phyloP scores from a whole-genome alignment of 2,113 vertebrate species.

The Saimiri boliviensis region DNA sequence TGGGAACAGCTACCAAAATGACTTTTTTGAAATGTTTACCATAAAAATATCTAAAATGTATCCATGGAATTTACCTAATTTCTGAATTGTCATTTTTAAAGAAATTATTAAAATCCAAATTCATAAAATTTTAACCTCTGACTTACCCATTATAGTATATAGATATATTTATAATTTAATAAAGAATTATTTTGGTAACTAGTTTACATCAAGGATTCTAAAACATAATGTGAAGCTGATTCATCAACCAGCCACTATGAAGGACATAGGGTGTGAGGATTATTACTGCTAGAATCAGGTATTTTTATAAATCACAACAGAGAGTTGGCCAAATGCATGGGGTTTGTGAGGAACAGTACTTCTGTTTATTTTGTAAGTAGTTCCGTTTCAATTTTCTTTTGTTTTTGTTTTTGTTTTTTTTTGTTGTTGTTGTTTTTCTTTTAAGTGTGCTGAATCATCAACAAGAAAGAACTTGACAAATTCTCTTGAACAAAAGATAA shows the following conservation, averaged over 20 bases:
- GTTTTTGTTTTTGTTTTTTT: slow-evolving; percentile 35
- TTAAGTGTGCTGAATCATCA: slow-evolving; percentile 45
- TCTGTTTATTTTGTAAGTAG: not conserved
- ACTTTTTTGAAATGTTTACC: not conserved
- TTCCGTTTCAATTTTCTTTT: slow-evolving; percentile 46
- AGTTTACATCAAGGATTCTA: not conserved
- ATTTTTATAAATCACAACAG: not conserved
- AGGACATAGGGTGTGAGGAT: not conserved
- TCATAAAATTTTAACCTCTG: not conserved
- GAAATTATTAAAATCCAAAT: slow-evolving; percentile 25
- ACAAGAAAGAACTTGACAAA: slow-evolving; percentile 66
- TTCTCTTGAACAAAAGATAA: slow-evolving; percentile 79
- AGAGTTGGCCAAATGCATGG: not conserved
- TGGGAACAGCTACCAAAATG: not conserved
- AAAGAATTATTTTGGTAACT: not conserved
- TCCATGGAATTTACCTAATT: not conserved
- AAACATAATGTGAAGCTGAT: not conserved
- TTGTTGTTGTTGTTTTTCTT: slow-evolving; percentile 55
- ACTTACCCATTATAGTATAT: not conserved
- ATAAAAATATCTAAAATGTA: not conserved
- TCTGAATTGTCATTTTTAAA: not conserved
- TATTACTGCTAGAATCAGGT: not conserved
- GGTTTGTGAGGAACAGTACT: not conserved
- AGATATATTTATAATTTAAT: not conserved
- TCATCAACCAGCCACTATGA: not conserved